phyloP scores from a whole-genome alignment of 2,797 vertebrate genomes.

The Catamblyrhynchus diadema region DNA sequence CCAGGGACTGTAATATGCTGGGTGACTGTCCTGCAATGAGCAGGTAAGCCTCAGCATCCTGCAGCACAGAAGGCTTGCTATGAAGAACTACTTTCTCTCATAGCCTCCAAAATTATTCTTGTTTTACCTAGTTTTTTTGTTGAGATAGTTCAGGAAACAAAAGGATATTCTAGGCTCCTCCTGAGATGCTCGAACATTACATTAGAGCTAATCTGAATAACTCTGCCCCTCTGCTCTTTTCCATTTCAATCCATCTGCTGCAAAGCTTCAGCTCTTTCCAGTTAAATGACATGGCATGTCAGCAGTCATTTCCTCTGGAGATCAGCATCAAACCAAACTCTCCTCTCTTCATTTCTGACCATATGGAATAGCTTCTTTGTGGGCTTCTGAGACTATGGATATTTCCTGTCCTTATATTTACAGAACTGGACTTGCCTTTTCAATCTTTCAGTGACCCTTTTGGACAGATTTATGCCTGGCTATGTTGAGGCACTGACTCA shows the following conservation, averaged over 20 bases:
- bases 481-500: background rate
- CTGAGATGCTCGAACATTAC: background rate
- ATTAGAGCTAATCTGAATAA: background rate
- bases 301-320: background rate
- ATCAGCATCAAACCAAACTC: background rate
- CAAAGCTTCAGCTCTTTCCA: background rate
- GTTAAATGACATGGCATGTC: background rate
- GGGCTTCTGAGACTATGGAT: background rate
- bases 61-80: background rate
- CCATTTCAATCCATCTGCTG: background rate
- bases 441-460: background rate
- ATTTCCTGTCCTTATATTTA: background rate
- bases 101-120: background rate
- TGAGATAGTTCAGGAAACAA: background rate
- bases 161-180: background rate
- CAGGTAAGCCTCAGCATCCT: background rate
- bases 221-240: background rate
- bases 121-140: background rate
- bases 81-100: background rate
- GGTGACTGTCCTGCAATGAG: background rate
- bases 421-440: background rate
- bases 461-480: background rate
- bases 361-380: background rate
- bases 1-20: background rate
- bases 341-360: background rate